Evolutionary conservation across 2,888 invertebrate species (phyloP), one percentile per base, ranked within the genome.

Genomic region (Seladonia tumulorum): DNA sequence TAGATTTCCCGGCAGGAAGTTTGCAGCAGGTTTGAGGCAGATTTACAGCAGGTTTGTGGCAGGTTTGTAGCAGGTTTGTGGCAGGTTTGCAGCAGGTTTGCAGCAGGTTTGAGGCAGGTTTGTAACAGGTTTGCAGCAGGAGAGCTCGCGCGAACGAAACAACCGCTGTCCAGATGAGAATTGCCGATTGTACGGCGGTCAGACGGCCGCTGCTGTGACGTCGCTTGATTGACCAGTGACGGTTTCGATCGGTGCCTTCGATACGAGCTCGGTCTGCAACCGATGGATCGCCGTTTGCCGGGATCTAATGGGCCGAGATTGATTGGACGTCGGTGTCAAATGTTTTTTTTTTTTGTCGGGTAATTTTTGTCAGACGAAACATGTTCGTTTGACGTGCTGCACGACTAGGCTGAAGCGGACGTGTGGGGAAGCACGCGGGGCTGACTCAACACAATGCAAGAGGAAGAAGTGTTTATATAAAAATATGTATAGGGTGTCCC

Each of bases 121-220:
- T 35, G 35, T 5, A 35, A 5, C 35, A 35, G 35, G 35, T 35
- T 35, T 35, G 35, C 35, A 35, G 35, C 35, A 35, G 35, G 35
- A 5, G 35, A 35, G 35, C 53, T 42, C 53, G 68, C 25, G 39
- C 60, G 47, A 22, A 60, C 60, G 42, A 81, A 79, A 53, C 81
- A 25, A 22, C 25, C 57, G 57, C 68, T 80, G 68, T 80, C 74
- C 16, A 5, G 81, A 82, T 74, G 82, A 39, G 82, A 74, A 57
- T 35, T n/a, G 79, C 72, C 22, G 53, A 68, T 79, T 42, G 66
- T 35, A 73, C 35, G 25, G 25, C 79, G 4, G 35, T 42, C 2
- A 45, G 71, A 2, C 72, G 18, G 16, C 29, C 35, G 35, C 45
- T 5, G 35, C 25, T 18, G n/a, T 42, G 57, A 60, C 75, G 14